Evolutionary conservation across 2,888 invertebrate species (phyloP).

Genomic region (Papilio demoleus): DNA sequence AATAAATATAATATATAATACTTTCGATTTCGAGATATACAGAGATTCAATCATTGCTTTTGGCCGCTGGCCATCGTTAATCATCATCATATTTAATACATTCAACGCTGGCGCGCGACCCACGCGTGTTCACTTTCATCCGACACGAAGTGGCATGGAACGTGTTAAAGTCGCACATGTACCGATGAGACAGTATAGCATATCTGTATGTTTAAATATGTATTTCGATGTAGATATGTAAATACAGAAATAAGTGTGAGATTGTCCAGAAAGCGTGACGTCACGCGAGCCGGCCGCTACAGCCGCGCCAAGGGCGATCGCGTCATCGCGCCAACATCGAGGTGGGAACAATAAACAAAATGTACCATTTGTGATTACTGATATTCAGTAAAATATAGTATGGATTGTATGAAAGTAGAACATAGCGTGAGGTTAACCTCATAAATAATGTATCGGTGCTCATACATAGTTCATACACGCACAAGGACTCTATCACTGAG

Average conservation of each 20-base stretch:
- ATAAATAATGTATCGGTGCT: constrained; percentile 10
- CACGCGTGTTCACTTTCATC: not conserved
- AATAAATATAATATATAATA: not conserved
- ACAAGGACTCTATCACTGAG: not conserved
- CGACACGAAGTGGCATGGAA: not conserved
- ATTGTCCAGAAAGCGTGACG: constrained; percentile 49
- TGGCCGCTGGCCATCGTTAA: not conserved
- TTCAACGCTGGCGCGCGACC: not conserved
- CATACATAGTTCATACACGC: not conserved
- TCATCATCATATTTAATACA: not conserved
- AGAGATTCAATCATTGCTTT: not conserved
- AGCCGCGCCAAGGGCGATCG: constrained; percentile 68
- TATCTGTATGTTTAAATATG: not conserved
- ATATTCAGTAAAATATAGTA: too few relatives aligned
- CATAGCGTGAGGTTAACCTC: not conserved
- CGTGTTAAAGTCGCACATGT: not conserved
- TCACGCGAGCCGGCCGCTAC: constrained; percentile 52
- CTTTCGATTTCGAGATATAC: not conserved
- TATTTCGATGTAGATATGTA: constrained; percentile 1
- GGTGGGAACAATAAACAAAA: not conserved
- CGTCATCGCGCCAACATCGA: constrained; percentile 43
- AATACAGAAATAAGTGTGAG: constrained; percentile 38
- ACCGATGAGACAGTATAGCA: not conserved
- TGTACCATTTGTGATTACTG: too few relatives aligned
- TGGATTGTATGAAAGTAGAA: not conserved